Conservation (phyloP, 2,888 invertebrate genomes). For the Parnassius smintheus region DNA sequence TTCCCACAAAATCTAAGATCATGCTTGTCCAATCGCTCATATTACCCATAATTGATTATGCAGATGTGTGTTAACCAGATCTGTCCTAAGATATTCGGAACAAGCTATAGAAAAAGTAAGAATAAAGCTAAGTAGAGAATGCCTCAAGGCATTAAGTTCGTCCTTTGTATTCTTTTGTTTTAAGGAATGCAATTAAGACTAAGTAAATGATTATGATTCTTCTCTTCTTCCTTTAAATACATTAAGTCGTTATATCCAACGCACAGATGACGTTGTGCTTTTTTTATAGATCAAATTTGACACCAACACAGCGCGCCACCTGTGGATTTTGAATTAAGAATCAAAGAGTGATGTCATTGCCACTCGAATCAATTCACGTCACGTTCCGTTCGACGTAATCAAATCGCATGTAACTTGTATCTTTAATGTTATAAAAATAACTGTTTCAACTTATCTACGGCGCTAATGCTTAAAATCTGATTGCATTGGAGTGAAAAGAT, state of each 20-base stretch:
- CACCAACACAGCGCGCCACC: conserved; percentile 13
- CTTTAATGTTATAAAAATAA: conserved; percentile 13
- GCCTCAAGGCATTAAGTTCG: too few species aligned
- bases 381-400: conserved; percentile 20
- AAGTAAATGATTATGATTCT: neutral
- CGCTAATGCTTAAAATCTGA: conserved; percentile 11
- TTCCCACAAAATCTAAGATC: too few species aligned
- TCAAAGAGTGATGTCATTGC: conserved; percentile 24
- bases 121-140: too few species aligned
- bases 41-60: too few species aligned
- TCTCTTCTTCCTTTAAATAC: neutral
- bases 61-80: too few species aligned
- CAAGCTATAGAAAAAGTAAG: too few species aligned
- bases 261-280: conserved; percentile 3
- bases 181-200: too few species aligned
- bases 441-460: conserved; percentile 15
- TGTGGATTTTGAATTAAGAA: conserved; percentile 23
- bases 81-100: too few species aligned
- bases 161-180: too few species aligned
- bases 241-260: neutral
- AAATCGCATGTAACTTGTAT: conserved; percentile 21
- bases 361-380: conserved; percentile 21
- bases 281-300: conserved; percentile 16
- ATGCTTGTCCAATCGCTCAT: too few species aligned
- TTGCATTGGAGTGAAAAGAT: neutral